Evolutionary conservation across 2,113 vertebrate species (phyloP).

Genomic region (Mobula hypostoma): DNA sequence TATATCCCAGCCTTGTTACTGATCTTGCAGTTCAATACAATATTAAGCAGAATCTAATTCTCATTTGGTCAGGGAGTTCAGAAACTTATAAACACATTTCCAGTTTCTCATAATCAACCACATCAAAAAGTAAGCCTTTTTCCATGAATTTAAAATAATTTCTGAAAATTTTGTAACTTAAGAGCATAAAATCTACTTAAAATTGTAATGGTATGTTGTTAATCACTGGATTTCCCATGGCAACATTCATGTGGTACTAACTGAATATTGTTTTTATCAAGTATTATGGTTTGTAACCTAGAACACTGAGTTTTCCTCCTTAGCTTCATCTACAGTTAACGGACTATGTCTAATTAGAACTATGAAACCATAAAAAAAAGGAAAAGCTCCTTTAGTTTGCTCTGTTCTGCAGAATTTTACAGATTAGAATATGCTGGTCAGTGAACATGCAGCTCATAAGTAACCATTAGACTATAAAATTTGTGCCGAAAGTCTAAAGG

Average conservation of each 20-base stretch:
- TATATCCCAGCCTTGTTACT: background rate
- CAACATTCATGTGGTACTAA: background rate
- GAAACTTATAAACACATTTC: background rate
- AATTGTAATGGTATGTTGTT: background rate
- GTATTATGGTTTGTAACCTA: background rate
- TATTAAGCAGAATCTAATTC: background rate
- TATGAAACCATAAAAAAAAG: background rate
- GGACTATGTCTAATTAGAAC: background rate
- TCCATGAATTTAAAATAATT: background rate
- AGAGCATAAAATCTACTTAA: background rate
- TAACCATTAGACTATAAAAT: background rate
- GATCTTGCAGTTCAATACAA: background rate
- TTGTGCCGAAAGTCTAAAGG: background rate
- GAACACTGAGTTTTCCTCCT: background rate
- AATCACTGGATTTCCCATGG: background rate
- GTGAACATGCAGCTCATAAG: background rate
- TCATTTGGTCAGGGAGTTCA: background rate
- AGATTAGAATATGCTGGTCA: background rate
- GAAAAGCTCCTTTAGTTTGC: background rate
- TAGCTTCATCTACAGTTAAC: background rate
- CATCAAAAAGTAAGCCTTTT: background rate
- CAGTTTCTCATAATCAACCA: background rate
- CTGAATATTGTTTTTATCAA: background rate
- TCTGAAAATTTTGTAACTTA: background rate
- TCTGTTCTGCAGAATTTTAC: background rate